These are phyloP conservation scores for Panopea generosa DNA, from an alignment of 2,888 invertebrate species.

Conservation along the genomic window DNA sequence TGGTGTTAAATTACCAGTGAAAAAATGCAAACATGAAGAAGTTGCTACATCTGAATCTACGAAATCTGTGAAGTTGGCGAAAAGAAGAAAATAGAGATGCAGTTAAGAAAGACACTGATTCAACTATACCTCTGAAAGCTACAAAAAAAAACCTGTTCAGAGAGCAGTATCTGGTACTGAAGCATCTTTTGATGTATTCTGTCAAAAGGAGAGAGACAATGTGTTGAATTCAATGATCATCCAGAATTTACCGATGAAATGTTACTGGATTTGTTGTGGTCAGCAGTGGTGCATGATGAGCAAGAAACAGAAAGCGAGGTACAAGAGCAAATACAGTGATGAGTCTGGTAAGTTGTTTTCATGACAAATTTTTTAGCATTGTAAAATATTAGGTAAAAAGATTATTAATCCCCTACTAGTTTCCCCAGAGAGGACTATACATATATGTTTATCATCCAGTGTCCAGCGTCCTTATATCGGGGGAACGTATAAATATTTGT, in stretches of 20 bases:
- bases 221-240: slow-evolving; percentile 80
- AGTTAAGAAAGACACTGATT: too few species aligned
- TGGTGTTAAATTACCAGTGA: slow-evolving; percentile 23
- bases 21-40: slow-evolving; percentile 53
- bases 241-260: slow-evolving; percentile 74
- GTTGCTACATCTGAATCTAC: slow-evolving; percentile 41
- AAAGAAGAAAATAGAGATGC: slow-evolving; percentile 49
- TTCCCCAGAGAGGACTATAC: too few species aligned
- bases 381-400: too few species aligned
- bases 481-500: too few species aligned
- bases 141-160: slow-evolving; percentile 20
- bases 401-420: too few species aligned
- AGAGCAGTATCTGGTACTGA: slow-evolving; percentile 52
- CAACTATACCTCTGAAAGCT: slow-evolving; percentile 25
- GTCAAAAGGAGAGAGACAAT: slow-evolving; percentile 77
- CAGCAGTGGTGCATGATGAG: slow-evolving; percentile 81
- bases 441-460: too few species aligned
- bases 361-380: too few species aligned
- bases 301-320: slow-evolving; percentile 76
- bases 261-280: slow-evolving; percentile 73
- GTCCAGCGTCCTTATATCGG: too few species aligned
- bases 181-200: slow-evolving; percentile 81
- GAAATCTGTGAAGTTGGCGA: slow-evolving; percentile 41
- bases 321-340: slow-evolving; percentile 70
- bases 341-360: too few species aligned